phyloP scores from a whole-genome alignment of 2,888 invertebrate genomes.

The Crossocerus cetratus region DNA sequence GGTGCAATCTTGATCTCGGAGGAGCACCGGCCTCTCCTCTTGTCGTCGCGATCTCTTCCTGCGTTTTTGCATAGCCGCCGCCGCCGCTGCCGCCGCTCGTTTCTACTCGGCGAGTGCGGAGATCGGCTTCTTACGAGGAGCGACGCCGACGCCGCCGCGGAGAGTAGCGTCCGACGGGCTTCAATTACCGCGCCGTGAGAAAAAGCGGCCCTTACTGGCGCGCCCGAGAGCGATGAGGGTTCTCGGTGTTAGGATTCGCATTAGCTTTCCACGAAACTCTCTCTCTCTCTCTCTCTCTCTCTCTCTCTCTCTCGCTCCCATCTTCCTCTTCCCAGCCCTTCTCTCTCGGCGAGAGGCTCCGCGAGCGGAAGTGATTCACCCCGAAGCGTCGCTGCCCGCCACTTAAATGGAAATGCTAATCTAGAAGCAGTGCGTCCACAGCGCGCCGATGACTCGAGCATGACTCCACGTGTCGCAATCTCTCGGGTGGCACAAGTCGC shows the following conservation, averaged over 20 bases:
- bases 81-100: not conserved
- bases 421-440: not conserved
- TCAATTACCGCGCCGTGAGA: too few relatives aligned
- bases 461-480: too few relatives aligned
- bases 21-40: not conserved
- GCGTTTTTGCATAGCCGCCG: not conserved
- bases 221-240: too few relatives aligned
- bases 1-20: too few relatives aligned
- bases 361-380: conserved; percentile 37
- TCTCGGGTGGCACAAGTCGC: too few relatives aligned
- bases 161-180: not conserved
- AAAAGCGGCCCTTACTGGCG: too few relatives aligned
- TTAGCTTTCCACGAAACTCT: too few relatives aligned
- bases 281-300: too few relatives aligned
- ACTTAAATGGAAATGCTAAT: not conserved
- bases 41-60: conserved; percentile 1
- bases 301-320: not conserved
- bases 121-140: not conserved
- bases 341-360: conserved; percentile 16
- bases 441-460: too few relatives aligned
- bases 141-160: not conserved
- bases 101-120: not conserved
- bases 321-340: too few relatives aligned
- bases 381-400: not conserved
- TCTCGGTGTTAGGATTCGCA: too few relatives aligned